phyloP scores from a whole-genome alignment of 2,113 vertebrate species.

The Neodon shergylaensis region DNA sequence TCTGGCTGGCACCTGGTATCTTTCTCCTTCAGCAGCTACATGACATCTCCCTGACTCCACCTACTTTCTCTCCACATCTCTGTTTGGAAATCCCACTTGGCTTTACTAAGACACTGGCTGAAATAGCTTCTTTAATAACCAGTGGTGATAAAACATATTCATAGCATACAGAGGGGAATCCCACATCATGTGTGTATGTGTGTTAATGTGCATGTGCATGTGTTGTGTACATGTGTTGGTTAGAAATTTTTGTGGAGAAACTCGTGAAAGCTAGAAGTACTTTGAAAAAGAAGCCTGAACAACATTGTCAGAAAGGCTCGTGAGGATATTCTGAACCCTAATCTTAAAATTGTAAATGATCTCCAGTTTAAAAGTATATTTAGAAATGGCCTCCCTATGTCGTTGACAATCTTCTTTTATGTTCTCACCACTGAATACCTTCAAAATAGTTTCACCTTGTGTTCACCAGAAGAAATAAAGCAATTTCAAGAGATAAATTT shows the following conservation, averaged over 20 bases:
- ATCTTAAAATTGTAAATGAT: slow-evolving; percentile 37
- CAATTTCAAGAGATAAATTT: slow-evolving; percentile 36
- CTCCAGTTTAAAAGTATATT: slow-evolving; percentile 20
- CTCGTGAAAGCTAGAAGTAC: neutral
- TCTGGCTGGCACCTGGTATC: no score
- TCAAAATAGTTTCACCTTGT: neutral
- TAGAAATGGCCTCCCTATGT: slow-evolving; percentile 9
- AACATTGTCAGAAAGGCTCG: neutral
- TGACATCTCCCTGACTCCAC: no score
- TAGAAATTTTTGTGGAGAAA: slow-evolving; percentile 1
- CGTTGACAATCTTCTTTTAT: slow-evolving; percentile 24
- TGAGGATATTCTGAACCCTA: neutral
- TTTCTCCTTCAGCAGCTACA: no score
- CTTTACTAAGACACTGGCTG: no score
- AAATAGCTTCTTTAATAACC: no score
- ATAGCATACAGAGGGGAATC: no score
- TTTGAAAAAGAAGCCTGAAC: neutral
- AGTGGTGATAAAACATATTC: no score
- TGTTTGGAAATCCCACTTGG: no score
- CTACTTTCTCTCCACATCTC: no score
- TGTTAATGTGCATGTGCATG: neutral
- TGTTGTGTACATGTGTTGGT: neutral
- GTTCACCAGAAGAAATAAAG: neutral
- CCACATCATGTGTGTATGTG: no score
- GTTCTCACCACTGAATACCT: neutral